Base-by-base conservation (phyloP, 2,113 vertebrate genomes). In the Eptesicus fuscus region DNA sequence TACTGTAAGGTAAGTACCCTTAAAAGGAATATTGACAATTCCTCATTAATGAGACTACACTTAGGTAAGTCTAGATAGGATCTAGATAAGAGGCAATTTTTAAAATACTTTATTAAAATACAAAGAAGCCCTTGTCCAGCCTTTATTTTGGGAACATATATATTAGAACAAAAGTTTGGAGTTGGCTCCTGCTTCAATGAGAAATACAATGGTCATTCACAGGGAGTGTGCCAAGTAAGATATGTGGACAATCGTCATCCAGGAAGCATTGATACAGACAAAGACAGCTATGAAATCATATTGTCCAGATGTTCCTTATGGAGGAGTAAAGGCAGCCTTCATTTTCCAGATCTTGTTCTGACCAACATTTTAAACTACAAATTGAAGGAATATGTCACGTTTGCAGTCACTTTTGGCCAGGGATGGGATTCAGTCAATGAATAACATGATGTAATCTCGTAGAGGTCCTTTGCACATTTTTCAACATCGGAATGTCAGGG, bases 281-380 rank as follows among this genome's bases (percentile, higher is more conserved):
- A 93, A 83, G 51, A 47, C 77, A 69, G 32, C 42, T 82, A 61
- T 17, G 32, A 85, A 79, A 70, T 80, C 59, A 53, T 69, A 25
- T 7, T n/a, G 35, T 69, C 35, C 59, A 91, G 67, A 76, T 82
- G 65, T 53, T 49, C 35, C 73, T 85, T 35, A 32, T 61, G 79
- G 82, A 78, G 83, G 51, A 79, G 51, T 56, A n/a, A 67, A 80
- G 30, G 25, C 9, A 23, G 76, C 42, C 53, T 88, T 28, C 30
- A 70, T 85, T 76, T 73, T 88, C 49, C 88, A 91, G 47, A 74
- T 80, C 65, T 85, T 73, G 47, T 74, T n/a, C 79, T 82, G 74
- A 76, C 22, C 44, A 44, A 53, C 8, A 63, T 82, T 84, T 87
- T 74, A 88, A 83, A 49, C 84, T 42, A 67, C 12, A 40, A 28